Base-by-base conservation (phyloP, 2,888 invertebrate species). In the Chymomyza procnemis region DNA sequence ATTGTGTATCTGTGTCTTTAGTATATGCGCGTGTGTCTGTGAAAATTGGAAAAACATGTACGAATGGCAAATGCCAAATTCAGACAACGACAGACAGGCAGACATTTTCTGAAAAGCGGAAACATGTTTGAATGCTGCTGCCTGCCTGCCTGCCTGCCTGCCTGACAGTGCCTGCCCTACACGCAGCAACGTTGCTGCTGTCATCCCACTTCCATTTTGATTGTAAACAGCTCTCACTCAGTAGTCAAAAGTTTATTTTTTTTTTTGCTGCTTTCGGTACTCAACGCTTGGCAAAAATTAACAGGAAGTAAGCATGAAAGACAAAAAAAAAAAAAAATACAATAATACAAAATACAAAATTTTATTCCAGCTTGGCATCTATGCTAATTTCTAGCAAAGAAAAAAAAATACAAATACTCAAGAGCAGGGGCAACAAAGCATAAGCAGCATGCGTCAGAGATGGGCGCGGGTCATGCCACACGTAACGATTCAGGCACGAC, bases 31-130 rank as follows among this genome's bases (percentile, higher is more conserved):
- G 34, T 41, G 34, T 41, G 6, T 41, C 34, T 76, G 65, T 65
- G 66, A 79, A 79, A 81, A 81, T 81, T 86, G 86, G 79, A 84
- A 81, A 86, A 79, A 60, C 87, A 69, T 84, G 75, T 79, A 68
- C 54, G 50, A 70, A 67, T 67, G 66, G 68, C 54, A 73, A 74
- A 74, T 71, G 77, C 61, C 72, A 73, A 64, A 71, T 64, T 61
- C 69, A 74, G 47, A 62, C 52, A 64, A 34, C 59, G 67, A 30
- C 62, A 59, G 71, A 60, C 67, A 64, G 21, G 6, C 54, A 59
- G 71, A 57, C 66, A 66, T 58, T 26, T 67, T 8, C 70, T 66
- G 82, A 74, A 83, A 74, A 78, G 79, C 79, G 80, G 87, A 86
- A 84, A 77, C 82, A 68, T 85, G 82, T 79, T 79, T 68, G 59